Evolutionary conservation across 1,140 invertebrate species (phyloP).

Genomic region (Eriocheir sinensis): DNA sequence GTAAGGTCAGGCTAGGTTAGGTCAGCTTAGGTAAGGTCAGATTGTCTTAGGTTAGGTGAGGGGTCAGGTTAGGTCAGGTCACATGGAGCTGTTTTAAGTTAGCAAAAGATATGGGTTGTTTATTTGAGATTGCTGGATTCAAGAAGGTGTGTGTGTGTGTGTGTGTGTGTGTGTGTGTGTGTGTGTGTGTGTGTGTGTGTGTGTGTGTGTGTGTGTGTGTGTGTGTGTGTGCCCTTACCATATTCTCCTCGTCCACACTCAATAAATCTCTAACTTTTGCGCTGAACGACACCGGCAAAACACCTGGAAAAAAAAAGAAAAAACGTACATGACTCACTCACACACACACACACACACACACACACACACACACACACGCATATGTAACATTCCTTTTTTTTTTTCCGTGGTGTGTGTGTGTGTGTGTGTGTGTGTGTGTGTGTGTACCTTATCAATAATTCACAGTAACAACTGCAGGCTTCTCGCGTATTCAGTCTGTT

Average conservation of each 20-base stretch:
- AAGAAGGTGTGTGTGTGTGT: not conserved
- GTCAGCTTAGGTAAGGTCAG: no score
- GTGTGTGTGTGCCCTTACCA: not conserved
- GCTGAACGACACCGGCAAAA: constrained; percentile 11
- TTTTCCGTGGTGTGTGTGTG: no score
- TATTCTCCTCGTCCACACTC: constrained; percentile 15
- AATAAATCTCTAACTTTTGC: not conserved
- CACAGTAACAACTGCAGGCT: no score
- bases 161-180: constrained; percentile 36
- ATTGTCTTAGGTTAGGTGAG: no score
- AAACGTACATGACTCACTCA: not conserved
- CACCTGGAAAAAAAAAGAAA: not conserved
- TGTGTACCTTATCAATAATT: not conserved
- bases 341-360: constrained; percentile 3
- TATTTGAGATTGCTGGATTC: no score
- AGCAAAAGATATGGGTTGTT: no score
- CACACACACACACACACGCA: constrained; percentile 19
- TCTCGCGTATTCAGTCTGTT: no score
- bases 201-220: not conserved
- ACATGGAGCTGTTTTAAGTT: no score
- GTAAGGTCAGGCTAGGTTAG: no score
- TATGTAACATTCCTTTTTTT: no score
- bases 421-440: no score
- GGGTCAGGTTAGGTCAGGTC: no score
- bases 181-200: not conserved